These are phyloP conservation scores for Athene cunicularia DNA, from an alignment of 2,113 vertebrate genomes.

Conservation along the genomic window DNA sequence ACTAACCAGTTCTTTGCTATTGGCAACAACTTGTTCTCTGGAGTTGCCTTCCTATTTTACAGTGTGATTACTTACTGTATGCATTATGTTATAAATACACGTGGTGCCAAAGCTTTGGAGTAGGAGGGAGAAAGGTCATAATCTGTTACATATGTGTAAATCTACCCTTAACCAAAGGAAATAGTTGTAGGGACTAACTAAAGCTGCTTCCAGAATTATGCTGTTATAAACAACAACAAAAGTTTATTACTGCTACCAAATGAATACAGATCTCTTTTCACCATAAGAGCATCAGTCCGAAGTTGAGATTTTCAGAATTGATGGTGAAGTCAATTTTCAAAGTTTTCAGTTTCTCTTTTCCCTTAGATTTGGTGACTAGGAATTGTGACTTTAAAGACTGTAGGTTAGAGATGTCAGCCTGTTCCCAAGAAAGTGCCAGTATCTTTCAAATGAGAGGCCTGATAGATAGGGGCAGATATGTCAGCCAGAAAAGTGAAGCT, in stretches of 20 bases:
- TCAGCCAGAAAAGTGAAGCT: neutral
- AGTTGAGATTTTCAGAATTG: neutral
- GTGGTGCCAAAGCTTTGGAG: neutral
- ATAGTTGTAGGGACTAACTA: neutral
- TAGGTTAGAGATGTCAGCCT: neutral
- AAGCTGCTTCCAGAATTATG: neutral
- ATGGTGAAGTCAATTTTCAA: neutral
- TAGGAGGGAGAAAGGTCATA: neutral
- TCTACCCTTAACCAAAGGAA: neutral
- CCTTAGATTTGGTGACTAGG: neutral
- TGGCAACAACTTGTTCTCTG: accelerated
- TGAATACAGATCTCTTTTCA: neutral
- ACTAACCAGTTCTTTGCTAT: neutral
- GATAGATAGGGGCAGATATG: neutral
- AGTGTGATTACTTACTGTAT: neutral
- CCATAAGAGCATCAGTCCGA: accelerated
- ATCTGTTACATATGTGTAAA: neutral
- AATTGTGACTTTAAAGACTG: neutral
- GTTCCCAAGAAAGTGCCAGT: neutral
- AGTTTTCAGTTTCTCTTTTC: neutral
- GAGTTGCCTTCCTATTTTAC: neutral
- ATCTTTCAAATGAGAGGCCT: neutral
- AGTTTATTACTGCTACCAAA: neutral
- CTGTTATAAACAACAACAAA: neutral
- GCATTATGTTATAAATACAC: neutral